Evolutionary conservation across 2,888 invertebrate species (phyloP).

Genomic region (Cybosia mesomella): DNA sequence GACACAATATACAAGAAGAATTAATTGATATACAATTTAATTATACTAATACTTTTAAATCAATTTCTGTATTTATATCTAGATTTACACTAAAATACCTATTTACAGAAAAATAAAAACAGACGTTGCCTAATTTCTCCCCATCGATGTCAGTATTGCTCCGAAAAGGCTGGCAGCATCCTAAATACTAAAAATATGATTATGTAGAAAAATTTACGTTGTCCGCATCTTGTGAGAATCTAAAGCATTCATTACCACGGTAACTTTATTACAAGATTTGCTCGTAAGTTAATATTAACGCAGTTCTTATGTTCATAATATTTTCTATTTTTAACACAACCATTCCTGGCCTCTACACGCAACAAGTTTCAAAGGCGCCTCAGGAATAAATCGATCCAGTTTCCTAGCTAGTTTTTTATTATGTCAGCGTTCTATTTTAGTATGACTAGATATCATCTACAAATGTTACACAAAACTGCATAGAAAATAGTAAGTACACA

Average conservation of each 20-base stretch:
- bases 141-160: no score
- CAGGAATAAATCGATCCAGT: constrained; percentile 41
- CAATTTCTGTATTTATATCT: no score
- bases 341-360: constrained; percentile 4
- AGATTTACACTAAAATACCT: no score
- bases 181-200: no score
- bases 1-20: no score
- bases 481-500: not conserved
- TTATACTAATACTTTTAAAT: no score
- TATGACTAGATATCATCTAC: not conserved
- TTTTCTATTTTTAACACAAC: constrained; percentile 32
- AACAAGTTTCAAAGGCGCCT: constrained; percentile 33
- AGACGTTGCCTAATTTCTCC: no score
- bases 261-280: constrained; percentile 4
- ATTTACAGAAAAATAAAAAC: no score
- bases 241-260: not conserved
- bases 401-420: constrained; percentile 48
- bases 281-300: constrained; percentile 4
- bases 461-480: not conserved
- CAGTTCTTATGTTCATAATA: constrained; percentile 21
- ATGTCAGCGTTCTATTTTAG: constrained; percentile 7
- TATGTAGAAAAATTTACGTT: not conserved
- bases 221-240: not conserved
- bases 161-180: no score
- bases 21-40: no score